These are phyloP conservation scores for Apteryx mantelli DNA, from an alignment of 2,113 vertebrate genomes.

Conservation along the genomic window DNA sequence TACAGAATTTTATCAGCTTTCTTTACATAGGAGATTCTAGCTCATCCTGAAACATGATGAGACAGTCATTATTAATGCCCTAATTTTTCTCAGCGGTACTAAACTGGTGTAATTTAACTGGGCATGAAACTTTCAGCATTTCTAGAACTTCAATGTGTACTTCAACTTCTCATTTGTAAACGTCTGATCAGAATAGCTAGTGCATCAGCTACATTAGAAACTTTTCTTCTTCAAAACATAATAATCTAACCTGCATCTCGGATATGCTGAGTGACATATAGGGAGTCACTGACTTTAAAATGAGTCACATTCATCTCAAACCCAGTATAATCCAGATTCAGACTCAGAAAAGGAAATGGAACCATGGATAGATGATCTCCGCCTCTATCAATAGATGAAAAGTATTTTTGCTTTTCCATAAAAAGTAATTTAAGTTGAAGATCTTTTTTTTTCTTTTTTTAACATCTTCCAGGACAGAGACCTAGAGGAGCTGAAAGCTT, in stretches of 20 bases:
- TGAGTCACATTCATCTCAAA: not conserved
- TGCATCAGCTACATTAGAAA: not conserved
- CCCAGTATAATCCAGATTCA: not conserved
- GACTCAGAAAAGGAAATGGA: not conserved
- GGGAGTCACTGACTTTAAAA: not conserved
- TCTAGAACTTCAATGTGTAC: not conserved
- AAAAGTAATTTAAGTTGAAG: not conserved
- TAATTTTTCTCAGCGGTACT: not conserved
- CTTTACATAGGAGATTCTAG: not conserved
- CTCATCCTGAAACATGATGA: not conserved
- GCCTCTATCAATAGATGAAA: not conserved
- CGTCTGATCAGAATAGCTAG: not conserved
- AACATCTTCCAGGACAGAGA: not conserved
- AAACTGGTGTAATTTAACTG: not conserved
- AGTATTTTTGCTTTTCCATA: not conserved
- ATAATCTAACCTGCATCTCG: not conserved
- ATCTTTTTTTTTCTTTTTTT: not conserved
- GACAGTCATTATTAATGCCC: not conserved
- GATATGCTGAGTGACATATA: not conserved
- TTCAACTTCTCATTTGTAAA: not conserved
- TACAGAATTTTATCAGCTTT: not conserved
- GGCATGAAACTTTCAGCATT: not conserved
- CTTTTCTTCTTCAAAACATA: not conserved
- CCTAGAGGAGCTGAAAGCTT: not conserved
- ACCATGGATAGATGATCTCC: not conserved